Evolutionary conservation across 2,888 invertebrate species (phyloP).

Genomic region (Anoncus sp.): DNA sequence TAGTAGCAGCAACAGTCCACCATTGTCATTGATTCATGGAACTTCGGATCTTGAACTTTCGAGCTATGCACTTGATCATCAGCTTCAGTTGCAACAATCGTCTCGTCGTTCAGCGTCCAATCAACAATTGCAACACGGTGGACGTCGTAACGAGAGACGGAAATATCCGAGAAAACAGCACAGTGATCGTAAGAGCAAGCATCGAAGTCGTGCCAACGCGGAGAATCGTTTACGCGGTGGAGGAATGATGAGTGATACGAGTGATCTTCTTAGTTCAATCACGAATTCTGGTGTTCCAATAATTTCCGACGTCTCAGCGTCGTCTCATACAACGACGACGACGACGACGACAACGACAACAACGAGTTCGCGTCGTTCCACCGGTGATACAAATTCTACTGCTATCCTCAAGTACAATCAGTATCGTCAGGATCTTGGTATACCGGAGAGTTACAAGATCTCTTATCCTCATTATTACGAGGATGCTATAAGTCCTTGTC

Average conservation of each 20-base stretch:
- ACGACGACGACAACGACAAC: slow-evolving; percentile 23
- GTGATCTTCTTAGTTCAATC: slow-evolving; percentile 50
- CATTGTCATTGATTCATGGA: slow-evolving; percentile 71
- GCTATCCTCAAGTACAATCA: slow-evolving; percentile 72
- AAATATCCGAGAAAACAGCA: slow-evolving; percentile 72
- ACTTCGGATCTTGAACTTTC: slow-evolving; percentile 71
- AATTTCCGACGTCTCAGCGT: slow-evolving; percentile 28
- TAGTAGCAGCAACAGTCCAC: slow-evolving; percentile 64
- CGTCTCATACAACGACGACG: slow-evolving; percentile 31
- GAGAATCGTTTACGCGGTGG: slow-evolving; percentile 52
- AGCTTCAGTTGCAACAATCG: slow-evolving; percentile 64
- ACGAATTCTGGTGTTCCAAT: slow-evolving; percentile 20
- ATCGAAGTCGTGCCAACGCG: slow-evolving; percentile 64
- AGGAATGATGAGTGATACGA: slow-evolving; percentile 42
- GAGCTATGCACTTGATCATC: slow-evolving; percentile 62
- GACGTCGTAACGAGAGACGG: slow-evolving; percentile 71
- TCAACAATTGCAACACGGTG: slow-evolving; percentile 67
- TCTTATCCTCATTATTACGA: slow-evolving; percentile 81
- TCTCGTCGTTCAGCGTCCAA: slow-evolving; percentile 67
- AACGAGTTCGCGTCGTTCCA: slow-evolving; percentile 22
- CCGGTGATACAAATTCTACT: slow-evolving; percentile 27
- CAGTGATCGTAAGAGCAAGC: slow-evolving; percentile 74
- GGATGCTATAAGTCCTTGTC: slow-evolving; percentile 73
- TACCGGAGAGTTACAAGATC: slow-evolving; percentile 80
- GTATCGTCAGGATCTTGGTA: slow-evolving; percentile 76